Conservation (phyloP, 2,888 invertebrate genomes). For the Agrotis clavis region DNA sequence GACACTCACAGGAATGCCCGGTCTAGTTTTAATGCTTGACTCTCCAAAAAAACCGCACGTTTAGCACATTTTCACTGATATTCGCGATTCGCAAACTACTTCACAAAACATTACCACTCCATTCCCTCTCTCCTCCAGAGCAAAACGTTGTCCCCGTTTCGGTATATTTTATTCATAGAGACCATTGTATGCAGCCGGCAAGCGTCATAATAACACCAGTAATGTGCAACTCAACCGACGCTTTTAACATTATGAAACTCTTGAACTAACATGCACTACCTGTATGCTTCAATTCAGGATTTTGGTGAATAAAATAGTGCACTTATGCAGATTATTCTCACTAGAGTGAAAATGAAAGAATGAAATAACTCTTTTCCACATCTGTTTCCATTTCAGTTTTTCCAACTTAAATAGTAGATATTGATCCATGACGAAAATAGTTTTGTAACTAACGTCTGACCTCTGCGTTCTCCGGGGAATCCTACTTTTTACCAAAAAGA, state of each 20-base stretch:
- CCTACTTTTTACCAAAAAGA: slow-evolving; percentile 46
- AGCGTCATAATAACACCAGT: slow-evolving; percentile 65
- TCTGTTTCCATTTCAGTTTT: slow-evolving; percentile 9
- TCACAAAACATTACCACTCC: slow-evolving; percentile 12
- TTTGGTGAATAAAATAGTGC: slow-evolving; percentile 35
- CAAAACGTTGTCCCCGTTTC: slow-evolving; percentile 66
- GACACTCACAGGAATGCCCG: too few relatives aligned
- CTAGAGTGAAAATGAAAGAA: background rate
- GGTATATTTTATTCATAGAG: slow-evolving; percentile 78
- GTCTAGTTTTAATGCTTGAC: too few relatives aligned
- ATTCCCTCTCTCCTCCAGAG: slow-evolving; percentile 20
- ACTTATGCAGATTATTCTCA: slow-evolving; percentile 7
- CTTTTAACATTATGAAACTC: slow-evolving; percentile 67
- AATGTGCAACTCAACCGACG: slow-evolving; percentile 55
- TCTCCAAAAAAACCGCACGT: too few relatives aligned
- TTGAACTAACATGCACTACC: slow-evolving; percentile 23
- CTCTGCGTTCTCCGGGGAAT: slow-evolving; percentile 27
- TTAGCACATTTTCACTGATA: background rate
- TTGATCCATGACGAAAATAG: slow-evolving; percentile 44
- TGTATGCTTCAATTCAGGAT: slow-evolving; percentile 22
- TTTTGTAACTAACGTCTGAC: slow-evolving; percentile 36
- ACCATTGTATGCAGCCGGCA: slow-evolving; percentile 69
- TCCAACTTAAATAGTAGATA: slow-evolving; percentile 18
- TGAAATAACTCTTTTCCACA: too few relatives aligned
- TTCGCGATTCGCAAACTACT: background rate